Base-by-base conservation (phyloP, 1,140 invertebrate species). In the Phymastichus coffea region DNA sequence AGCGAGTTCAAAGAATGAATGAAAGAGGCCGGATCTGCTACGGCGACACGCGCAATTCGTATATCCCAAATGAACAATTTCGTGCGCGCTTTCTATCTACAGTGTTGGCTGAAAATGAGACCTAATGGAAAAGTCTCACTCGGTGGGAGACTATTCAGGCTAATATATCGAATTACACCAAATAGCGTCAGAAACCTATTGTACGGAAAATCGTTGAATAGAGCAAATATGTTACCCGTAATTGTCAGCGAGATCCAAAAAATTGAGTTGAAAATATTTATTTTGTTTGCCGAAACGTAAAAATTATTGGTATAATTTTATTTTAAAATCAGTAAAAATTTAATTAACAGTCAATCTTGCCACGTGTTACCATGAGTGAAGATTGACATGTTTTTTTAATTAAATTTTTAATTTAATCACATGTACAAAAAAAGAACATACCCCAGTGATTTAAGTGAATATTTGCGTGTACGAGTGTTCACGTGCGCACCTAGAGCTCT, bases 21-120 rank as follows among this genome's bases (percentile, higher is more conserved):
- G 51, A 35, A 49, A 19, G 37, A 44, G 58, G 46, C 26, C 46
- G 38, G 57, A 64, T 59, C 44, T n/a, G n/a, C n/a, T n/a, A n/a
- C 15, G 37, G 26, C 57, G 63, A 70, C 67, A 67, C 72, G 69
- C 68, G 67, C 63, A 53, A 61, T 57, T 63, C 56, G 20, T 33
- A n/a, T n/a, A 58, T 64, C 61, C 57, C 51, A 73, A 75, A 61
- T 72, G 71, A 72, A 74, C 69, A 73, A 68, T 65, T 69, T 67
- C 41, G n/a, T 30, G n/a, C n/a, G 51, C 44, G 23, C 30, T 35
- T 46, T 47, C 10, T 43, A 33, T 51, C n/a, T 25, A 41, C 10
- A 51, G 1, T 51, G 19, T 22, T 14, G n/a, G 35, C 38, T 35
- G 26, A 52, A 52, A 59, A 46, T 22, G 20, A 59, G 20, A 59